Conservation (phyloP, 2,888 invertebrate species). For the Caenorhabditis sp. region DNA sequence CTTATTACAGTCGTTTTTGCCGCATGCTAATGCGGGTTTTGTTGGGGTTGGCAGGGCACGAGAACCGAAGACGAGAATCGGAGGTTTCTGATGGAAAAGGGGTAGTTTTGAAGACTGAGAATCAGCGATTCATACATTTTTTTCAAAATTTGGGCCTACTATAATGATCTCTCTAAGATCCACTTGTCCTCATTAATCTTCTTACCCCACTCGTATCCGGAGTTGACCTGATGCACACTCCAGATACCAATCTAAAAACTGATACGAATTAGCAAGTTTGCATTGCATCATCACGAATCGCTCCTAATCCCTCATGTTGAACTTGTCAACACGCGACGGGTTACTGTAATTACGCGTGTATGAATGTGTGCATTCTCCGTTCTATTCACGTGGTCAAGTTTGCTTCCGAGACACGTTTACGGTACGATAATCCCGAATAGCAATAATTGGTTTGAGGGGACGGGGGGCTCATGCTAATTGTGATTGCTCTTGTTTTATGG, state of each 20-base stretch:
- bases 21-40: constrained; percentile 34
- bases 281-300: constrained; percentile 15
- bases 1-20: constrained; percentile 13
- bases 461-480: constrained; percentile 20
- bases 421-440: constrained; percentile 41
- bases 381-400: constrained; percentile 8
- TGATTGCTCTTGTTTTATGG: constrained; percentile 6
- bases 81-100: too few relatives aligned
- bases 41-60: too few relatives aligned
- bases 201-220: not conserved
- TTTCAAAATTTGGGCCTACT: too few relatives aligned
- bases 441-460: constrained; percentile 15
- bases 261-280: constrained; percentile 9
- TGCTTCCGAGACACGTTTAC: constrained; percentile 22
- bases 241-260: not conserved
- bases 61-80: too few relatives aligned
- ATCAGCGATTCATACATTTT: too few relatives aligned
- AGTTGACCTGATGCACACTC: not conserved
- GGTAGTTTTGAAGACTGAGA: too few relatives aligned
- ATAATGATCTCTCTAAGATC: too few relatives aligned
- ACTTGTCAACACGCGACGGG: constrained; percentile 25
- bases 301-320: constrained; percentile 29
- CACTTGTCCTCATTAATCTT: not conserved
- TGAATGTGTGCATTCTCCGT: not conserved
- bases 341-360: constrained; percentile 39